Percentiles rank a stretch among this genome's conserved stretches.
Evolutionary conservation across 2,888 invertebrate species (phyloP).

Genomic region (Thelaira solivaga): DNA sequence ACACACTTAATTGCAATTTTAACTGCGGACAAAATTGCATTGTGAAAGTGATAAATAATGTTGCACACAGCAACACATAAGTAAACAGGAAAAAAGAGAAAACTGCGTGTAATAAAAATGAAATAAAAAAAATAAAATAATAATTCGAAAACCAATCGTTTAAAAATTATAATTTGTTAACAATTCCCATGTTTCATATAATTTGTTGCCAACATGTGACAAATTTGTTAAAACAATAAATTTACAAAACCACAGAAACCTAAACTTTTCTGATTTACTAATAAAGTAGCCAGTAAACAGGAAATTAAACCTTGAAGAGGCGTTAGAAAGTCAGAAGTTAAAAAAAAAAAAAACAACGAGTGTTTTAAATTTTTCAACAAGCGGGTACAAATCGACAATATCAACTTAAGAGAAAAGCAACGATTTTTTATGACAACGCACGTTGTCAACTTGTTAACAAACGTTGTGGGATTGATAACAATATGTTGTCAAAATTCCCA

Average conservation of each 20-base stretch:
- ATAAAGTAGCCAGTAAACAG: slow-evolving; percentile 43
- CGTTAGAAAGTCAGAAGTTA: not conserved
- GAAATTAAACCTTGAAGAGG: slow-evolving; percentile 1
- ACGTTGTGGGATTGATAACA: too few species aligned
- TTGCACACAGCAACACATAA: too few species aligned
- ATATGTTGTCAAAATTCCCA: too few species aligned
- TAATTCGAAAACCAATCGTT: slow-evolving; percentile 37
- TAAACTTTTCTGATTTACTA: slow-evolving; percentile 58
- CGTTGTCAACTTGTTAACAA: too few species aligned
- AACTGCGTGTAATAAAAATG: not conserved
- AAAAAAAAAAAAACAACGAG: too few species aligned
- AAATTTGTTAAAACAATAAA: slow-evolving; percentile 63
- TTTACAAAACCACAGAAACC: slow-evolving; percentile 61
- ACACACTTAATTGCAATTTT: slow-evolving; percentile 19
- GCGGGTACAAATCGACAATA: too few species aligned
- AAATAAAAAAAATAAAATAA: not conserved
- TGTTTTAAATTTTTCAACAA: too few species aligned
- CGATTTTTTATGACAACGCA: too few species aligned
- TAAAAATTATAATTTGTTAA: slow-evolving; percentile 62
- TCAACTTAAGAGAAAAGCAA: too few species aligned
- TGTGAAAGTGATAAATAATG: slow-evolving; percentile 28
- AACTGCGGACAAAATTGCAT: not conserved
- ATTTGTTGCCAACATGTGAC: slow-evolving; percentile 62
- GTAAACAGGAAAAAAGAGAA: too few species aligned
- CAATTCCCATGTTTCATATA: slow-evolving; percentile 59